Percentiles rank a stretch among this genome's conserved stretches.
Conservation (phyloP, 2,797 vertebrate genomes). For the Notolepis coatsorum region DNA sequence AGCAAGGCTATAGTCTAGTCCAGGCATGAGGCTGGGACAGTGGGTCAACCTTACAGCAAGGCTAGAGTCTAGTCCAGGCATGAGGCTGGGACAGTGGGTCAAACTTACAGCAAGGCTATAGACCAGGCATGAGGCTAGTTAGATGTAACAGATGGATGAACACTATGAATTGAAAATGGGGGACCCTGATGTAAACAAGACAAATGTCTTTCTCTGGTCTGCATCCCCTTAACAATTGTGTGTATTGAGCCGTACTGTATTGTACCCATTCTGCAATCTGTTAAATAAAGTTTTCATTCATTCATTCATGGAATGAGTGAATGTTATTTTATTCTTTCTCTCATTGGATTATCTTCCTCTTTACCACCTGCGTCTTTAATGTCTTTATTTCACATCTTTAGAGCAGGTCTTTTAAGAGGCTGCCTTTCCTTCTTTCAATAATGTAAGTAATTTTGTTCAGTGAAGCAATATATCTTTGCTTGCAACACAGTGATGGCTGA, state of each 20-base stretch:
- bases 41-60: conserved; percentile 53
- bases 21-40: conserved; percentile 63
- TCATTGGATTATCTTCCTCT: conserved; percentile 7
- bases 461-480: conserved; percentile 34
- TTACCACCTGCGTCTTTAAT: conserved; percentile 25
- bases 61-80: conserved; percentile 61
- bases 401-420: conserved; percentile 38
- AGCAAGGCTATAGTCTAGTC: conserved; percentile 55
- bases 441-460: conserved; percentile 32
- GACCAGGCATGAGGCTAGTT: conserved; percentile 65
- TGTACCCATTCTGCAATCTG: no score
- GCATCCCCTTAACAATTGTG: no score
- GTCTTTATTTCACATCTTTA: conserved; percentile 33
- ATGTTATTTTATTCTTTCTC: conserved; percentile 29
- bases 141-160: conserved; percentile 48
- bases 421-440: conserved; percentile 21
- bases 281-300: no score
- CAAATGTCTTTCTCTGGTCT: no score
- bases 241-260: no score
- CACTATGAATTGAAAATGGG: conserved; percentile 29
- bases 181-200: no score
- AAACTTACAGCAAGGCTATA: conserved; percentile 45
- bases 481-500: not conserved
- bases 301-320: conserved; percentile 37
- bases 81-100: conserved; percentile 55